These are phyloP conservation scores for Zeugodacus cucurbitae DNA, from an alignment of 1,140 invertebrate genomes.

Conservation along the genomic window DNA sequence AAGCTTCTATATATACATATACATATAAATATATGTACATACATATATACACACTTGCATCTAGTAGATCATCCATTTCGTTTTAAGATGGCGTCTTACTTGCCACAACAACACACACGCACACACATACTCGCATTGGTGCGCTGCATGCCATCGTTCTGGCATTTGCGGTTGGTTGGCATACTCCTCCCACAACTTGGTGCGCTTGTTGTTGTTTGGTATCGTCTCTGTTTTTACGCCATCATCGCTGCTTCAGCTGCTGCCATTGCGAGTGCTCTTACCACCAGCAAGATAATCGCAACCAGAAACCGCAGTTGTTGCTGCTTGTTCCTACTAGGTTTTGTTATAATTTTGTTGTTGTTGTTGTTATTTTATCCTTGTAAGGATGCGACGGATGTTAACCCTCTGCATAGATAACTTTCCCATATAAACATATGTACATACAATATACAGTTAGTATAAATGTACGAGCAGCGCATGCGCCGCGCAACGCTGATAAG, in stretches of 20 bases:
- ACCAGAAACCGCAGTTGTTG: constrained; percentile 33
- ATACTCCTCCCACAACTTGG: constrained; percentile 41
- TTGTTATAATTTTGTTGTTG: neutral
- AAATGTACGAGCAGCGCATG: constrained; percentile 30
- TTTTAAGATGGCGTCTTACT: constrained; percentile 36
- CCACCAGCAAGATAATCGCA: constrained; percentile 13
- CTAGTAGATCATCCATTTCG: constrained; percentile 20
- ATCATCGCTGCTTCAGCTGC: neutral
- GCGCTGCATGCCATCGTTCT: neutral
- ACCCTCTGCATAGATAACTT: neutral
- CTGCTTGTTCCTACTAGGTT: neutral
- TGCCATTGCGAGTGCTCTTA: neutral
- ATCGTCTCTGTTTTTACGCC: neutral
- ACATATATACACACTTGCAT: neutral
- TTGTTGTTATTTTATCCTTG: constrained; percentile 38
- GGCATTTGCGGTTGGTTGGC: constrained; percentile 32
- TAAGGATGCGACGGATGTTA: constrained; percentile 40
- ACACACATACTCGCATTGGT: neutral
- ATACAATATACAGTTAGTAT: neutral
- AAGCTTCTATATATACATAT: neutral
- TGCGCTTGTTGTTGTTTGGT: too few relatives aligned
- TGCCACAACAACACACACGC: neutral
- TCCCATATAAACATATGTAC: neutral
- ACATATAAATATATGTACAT: neutral
- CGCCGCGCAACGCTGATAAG: constrained; percentile 32